These are phyloP conservation scores for Drosophila niveifrons DNA, from an alignment of 2,888 invertebrate species.

Conservation along the genomic window DNA sequence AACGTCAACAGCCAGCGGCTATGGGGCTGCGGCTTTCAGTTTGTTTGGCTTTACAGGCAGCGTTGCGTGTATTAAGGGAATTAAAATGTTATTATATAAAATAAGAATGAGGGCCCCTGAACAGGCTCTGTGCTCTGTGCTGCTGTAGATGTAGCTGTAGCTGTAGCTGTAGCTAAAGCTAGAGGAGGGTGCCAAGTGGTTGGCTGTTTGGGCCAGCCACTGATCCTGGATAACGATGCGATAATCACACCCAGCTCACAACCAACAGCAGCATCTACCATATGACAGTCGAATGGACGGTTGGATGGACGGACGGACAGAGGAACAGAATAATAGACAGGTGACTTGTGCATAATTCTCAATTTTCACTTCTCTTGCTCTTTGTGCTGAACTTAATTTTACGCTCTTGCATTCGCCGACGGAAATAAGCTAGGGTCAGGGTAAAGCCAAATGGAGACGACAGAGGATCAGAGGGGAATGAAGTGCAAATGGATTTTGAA, in stretches of 20 bases:
- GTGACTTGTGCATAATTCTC: conserved; percentile 60
- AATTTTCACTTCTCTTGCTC: conserved; percentile 52
- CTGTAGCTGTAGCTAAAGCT: too few relatives aligned
- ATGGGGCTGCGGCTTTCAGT: conserved; percentile 52
- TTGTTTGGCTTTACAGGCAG: conserved; percentile 73
- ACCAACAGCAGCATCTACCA: conserved; percentile 29
- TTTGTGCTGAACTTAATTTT: conserved; percentile 71
- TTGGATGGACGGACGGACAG: background rate
- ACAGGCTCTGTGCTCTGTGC: background rate
- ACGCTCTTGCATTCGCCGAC: conserved; percentile 69
- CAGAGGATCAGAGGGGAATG: conserved; percentile 9
- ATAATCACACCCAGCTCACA: conserved; percentile 73
- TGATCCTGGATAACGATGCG: conserved; percentile 78
- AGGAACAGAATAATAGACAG: conserved; percentile 40
- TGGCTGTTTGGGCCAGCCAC: conserved; percentile 53
- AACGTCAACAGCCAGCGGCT: conserved; percentile 50
- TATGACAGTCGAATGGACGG: conserved; percentile 49
- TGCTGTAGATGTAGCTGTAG: too few relatives aligned
- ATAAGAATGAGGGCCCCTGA: conserved; percentile 40
- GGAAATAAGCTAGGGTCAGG: conserved; percentile 36
- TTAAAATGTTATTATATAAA: conserved; percentile 79
- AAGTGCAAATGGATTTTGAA: conserved; percentile 29
- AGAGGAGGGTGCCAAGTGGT: conserved; percentile 42
- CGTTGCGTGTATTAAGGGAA: conserved; percentile 81
- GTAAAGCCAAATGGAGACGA: background rate